Evolutionary conservation across 2,888 invertebrate genomes (phyloP).

Genomic region (Drosophila incognita): DNA sequence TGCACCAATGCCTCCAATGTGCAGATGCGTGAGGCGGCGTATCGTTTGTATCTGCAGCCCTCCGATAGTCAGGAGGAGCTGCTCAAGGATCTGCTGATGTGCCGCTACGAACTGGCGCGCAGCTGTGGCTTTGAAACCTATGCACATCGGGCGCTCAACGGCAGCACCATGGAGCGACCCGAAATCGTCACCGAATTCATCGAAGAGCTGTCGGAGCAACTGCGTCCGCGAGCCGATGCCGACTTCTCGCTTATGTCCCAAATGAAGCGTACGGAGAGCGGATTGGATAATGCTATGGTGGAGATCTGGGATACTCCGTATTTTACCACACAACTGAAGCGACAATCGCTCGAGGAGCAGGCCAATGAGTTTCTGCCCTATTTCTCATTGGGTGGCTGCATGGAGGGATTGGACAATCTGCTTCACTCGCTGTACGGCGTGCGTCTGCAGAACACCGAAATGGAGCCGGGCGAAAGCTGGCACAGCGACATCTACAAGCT

Average conservation of each 20-base stretch:
- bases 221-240: constrained; percentile 89
- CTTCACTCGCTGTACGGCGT: constrained; percentile 94
- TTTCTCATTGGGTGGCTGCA: constrained; percentile 96
- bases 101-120: constrained; percentile 92
- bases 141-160: constrained; percentile 94
- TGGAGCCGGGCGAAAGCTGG: constrained; percentile 94
- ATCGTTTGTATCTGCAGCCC: constrained; percentile 93
- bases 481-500: constrained; percentile 95
- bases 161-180: constrained; percentile 94
- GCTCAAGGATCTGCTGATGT: constrained; percentile 89
- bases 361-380: constrained; percentile 92
- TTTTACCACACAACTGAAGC: constrained; percentile 91
- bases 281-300: constrained; percentile 80
- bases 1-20: constrained; percentile 93
- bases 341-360: constrained; percentile 89
- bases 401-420: constrained; percentile 98
- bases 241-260: constrained; percentile 91
- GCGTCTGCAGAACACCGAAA: constrained; percentile 89
- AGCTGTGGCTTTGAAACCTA: constrained; percentile 96
- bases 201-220: constrained; percentile 89
- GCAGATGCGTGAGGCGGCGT: constrained; percentile 93
- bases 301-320: constrained; percentile 96
- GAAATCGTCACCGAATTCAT: constrained; percentile 92
- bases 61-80: constrained; percentile 91
- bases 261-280: constrained; percentile 87